Percentiles rank a stretch among this genome's conserved stretches.
These are phyloP conservation scores for Drosophila athabasca DNA, from an alignment of 1,140 invertebrate genomes.

Conservation along the genomic window DNA sequence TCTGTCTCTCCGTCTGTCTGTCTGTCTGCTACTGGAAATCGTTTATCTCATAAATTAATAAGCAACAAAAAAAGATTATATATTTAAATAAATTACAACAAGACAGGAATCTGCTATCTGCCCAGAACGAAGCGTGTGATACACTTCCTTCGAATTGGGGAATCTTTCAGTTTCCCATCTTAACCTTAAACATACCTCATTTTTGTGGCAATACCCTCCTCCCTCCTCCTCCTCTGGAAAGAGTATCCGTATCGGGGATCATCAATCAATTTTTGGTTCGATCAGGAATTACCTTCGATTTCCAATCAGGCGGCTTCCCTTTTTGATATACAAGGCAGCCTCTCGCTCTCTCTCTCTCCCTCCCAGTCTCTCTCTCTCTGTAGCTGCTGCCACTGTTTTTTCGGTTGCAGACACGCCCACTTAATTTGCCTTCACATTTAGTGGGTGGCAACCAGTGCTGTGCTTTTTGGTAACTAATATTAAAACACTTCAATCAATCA, in stretches of 20 bases:
- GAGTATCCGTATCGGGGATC: constrained; percentile 10
- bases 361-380: background rate
- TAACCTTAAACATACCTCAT: too few species aligned
- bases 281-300: constrained; percentile 21
- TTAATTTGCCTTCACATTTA: constrained; percentile 33
- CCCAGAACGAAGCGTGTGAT: too few species aligned
- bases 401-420: constrained; percentile 44
- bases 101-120: background rate
- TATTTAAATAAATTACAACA: constrained; percentile 65
- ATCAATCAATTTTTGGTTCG: constrained; percentile 62
- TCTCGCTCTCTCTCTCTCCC: too few species aligned
- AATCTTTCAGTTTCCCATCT: too few species aligned
- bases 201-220: too few species aligned
- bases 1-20: background rate
- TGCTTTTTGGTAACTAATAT: constrained; percentile 56
- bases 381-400: constrained; percentile 35
- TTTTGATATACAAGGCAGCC: constrained; percentile 13
- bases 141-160: too few species aligned
- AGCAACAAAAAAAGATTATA: constrained; percentile 70
- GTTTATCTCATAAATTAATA: constrained; percentile 59
- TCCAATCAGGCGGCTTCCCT: constrained; percentile 34
- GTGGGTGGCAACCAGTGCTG: constrained; percentile 45
- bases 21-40: constrained; percentile 60
- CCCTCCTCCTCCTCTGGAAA: too few species aligned
- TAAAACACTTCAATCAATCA: constrained; percentile 61